These are phyloP conservation scores for Sycophila sp. DNA, from an alignment of 1,140 invertebrate genomes.

Conservation along the genomic window DNA sequence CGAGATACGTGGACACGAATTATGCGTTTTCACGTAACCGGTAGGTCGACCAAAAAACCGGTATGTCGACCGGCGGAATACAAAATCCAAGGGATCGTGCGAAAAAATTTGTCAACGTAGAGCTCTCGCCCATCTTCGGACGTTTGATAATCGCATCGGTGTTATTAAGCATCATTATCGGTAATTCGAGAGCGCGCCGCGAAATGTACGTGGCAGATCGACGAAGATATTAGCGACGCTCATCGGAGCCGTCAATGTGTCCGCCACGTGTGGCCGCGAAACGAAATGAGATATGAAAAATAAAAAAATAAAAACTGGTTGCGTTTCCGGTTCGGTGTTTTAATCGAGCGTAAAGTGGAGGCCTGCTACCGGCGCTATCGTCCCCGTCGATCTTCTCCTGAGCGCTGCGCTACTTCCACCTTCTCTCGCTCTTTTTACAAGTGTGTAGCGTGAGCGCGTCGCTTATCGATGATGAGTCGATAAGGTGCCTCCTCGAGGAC, in stretches of 20 bases:
- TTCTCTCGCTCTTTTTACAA: neutral
- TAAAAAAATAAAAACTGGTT: conserved; percentile 42
- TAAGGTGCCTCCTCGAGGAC: conserved; percentile 35
- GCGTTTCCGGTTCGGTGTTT: conserved; percentile 42
- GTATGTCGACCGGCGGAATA: too few species aligned
- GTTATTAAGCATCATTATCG: conserved; percentile 37
- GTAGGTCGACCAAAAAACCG: too few species aligned
- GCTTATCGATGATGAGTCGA: conserved; percentile 36
- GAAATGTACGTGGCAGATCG: neutral
- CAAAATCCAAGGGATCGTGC: too few species aligned
- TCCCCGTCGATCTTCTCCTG: conserved; percentile 12
- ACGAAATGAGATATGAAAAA: neutral
- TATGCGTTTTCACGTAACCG: too few species aligned
- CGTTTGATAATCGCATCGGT: conserved; percentile 17
- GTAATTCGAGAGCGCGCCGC: conserved; percentile 27
- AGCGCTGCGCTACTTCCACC: neutral
- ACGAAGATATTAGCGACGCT: conserved; percentile 37
- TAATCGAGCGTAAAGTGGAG: conserved; percentile 35
- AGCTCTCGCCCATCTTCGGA: neutral
- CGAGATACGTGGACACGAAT: too few species aligned
- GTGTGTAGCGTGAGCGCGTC: neutral
- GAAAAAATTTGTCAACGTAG: conserved; percentile 13
- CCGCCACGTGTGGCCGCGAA: conserved; percentile 43
- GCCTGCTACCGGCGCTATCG: neutral
- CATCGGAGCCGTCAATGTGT: conserved; percentile 6